These are phyloP conservation scores for Cyclophora punctaria DNA, from an alignment of 2,888 invertebrate species.

Conservation along the genomic window DNA sequence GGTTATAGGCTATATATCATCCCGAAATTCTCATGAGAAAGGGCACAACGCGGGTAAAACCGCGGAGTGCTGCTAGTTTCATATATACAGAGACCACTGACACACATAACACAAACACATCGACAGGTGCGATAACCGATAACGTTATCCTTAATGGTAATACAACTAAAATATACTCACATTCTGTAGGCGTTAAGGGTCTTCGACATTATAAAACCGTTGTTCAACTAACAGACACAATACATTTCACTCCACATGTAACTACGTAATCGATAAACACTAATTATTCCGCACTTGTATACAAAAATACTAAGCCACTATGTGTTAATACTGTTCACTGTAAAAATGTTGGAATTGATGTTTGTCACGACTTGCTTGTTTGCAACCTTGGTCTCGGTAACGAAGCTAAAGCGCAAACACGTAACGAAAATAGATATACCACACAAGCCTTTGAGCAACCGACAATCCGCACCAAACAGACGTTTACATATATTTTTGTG, in stretches of 20 bases:
- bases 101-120: too few relatives aligned
- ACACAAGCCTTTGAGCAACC: slow-evolving; percentile 6
- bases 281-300: slow-evolving; percentile 27
- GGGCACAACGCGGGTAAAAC: too few relatives aligned
- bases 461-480: slow-evolving; percentile 1
- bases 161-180: slow-evolving; percentile 76
- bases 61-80: too few relatives aligned
- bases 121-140: slow-evolving; percentile 3
- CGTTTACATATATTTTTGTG: not conserved
- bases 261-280: slow-evolving; percentile 24
- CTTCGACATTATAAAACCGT: slow-evolving; percentile 82
- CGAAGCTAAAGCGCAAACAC: slow-evolving; percentile 13
- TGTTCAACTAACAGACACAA: slow-evolving; percentile 36
- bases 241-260: slow-evolving; percentile 49
- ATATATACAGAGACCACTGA: not conserved
- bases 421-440: slow-evolving; percentile 11
- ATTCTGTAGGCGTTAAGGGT: slow-evolving; percentile 92
- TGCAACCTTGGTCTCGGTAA: slow-evolving; percentile 26
- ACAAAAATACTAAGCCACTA: slow-evolving; percentile 32
- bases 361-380: slow-evolving; percentile 23
- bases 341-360: slow-evolving; percentile 20
- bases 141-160: slow-evolving; percentile 4
- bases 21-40: too few relatives aligned
- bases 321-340: slow-evolving; percentile 32
- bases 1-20: too few relatives aligned